Evolutionary conservation across 1,140 invertebrate genomes (phyloP).

Genomic region (Pogonomyrmex barbatus): DNA sequence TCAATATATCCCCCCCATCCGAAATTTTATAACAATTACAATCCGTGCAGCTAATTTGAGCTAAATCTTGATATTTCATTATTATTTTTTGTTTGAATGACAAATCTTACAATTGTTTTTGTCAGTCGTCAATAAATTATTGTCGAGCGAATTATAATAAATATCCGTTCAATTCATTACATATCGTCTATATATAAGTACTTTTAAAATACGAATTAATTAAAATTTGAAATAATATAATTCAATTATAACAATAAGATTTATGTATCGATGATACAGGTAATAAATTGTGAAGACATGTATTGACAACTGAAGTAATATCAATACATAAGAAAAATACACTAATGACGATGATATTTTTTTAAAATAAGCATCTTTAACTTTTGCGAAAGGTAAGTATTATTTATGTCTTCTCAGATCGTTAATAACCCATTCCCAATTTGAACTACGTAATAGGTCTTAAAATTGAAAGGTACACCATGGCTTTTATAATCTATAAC

Average conservation of each 20-base stretch:
- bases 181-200: not conserved
- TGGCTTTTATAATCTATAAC: constrained; percentile 65
- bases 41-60: not conserved
- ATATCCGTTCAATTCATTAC: not conserved
- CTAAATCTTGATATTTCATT: constrained; percentile 11
- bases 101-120: not conserved
- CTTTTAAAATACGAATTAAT: not conserved
- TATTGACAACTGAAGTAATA: not conserved
- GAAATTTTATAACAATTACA: not conserved
- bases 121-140: not conserved
- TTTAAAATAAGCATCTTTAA: constrained; percentile 24
- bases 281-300: not conserved
- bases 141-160: not conserved
- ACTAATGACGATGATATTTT: not conserved
- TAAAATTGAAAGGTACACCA: constrained; percentile 63
- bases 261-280: not conserved
- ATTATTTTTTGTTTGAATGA: not conserved
- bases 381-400: not conserved
- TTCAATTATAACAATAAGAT: not conserved
- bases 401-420: not conserved
- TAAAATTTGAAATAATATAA: not conserved
- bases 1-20: not conserved
- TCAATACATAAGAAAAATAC: not conserved
- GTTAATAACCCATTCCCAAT: not conserved
- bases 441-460: constrained; percentile 49